Base-by-base conservation (phyloP, 1,140 invertebrate genomes). In the Heliconius hermathena region DNA sequence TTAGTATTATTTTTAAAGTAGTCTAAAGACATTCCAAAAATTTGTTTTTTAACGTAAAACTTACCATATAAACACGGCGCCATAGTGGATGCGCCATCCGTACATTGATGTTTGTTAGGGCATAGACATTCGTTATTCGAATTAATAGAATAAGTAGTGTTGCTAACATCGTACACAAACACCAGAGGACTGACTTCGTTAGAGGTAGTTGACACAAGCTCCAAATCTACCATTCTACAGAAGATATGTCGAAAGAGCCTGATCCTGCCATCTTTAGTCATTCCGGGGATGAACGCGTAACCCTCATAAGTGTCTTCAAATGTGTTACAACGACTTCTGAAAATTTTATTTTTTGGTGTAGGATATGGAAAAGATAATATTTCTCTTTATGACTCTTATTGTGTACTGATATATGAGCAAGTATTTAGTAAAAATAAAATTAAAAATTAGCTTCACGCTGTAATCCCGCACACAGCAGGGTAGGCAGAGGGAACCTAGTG, bases 61-160 rank as follows among this genome's bases (percentile, higher is more conserved):
- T 95, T 89, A 96, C 96, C 96, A 89, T 97, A 97, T 82, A 97
- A 97, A 85, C 97, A 97, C 0, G 97, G 96, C 0, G 96, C 96
- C 1, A 97, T 82, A 79, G 96, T 96, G 0, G 96, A 95, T 0
- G 97, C 83, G 0, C 97, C 97, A 76, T 94, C 95, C n/a, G 95
- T 95, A 13, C 97, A 96, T 33, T 90, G 91, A 8, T 95, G 91
- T 11, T 85, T 77, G 13, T 29, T 1, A 18, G 78, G 89, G 82
- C 96, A 97, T 41, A 96, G 96, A 79, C 96, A 97, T 6, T 94
- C 91, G 49, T 96, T 97, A 1, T 96, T 95, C 0, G 95, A 92
- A 81, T 91, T 88, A 49, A 91, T 94, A n/a, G 95, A 95, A 38
- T 96, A 96, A 20, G 96, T 95, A 3, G 72, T 74, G 26, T 91